Evolutionary conservation across 2,888 invertebrate genomes (phyloP), one percentile per base, ranked within the genome.

Genomic region (Entomobrya proxima): DNA sequence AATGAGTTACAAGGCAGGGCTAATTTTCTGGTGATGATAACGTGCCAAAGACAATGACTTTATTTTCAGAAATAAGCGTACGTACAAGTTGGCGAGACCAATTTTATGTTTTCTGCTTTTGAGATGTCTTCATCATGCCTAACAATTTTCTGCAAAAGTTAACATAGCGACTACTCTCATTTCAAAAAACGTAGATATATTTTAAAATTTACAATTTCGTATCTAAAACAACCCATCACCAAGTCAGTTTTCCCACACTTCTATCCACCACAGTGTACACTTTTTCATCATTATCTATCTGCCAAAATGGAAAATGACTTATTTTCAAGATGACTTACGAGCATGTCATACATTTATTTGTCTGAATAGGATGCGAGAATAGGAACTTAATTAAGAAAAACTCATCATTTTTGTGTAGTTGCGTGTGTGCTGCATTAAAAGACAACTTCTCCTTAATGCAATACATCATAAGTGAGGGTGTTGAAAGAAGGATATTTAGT

Each of bases 31-130:
- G 18, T 61, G 27, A 77, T 61, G 77, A 78, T 64, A n/a, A n/a
- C n/a, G 50, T 64, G 78, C 64, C 78, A 78, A 78, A 64, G 64
- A 78, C 44, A 78, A 64, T 64, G 64, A 78, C 78, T 78, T 78
- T 47, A 78, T 78, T 78, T 78, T 78, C 47, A n/a, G 30, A 47
- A 30, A 13, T 64, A 18, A 64, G 47, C 64, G 27, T 30, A 37
- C 11, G 64, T 18, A 44, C 7, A 5, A 64, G 58, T 18, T 32
- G 5, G 61, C 58, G n/a, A 7, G 32, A 64, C 58, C 18, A 24
- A 18, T 24, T 13, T 30, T 58, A 24, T 52, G 55, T 21, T 6
- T 55, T 55, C 5, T 6, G 7, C 24, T 18, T 24, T 18, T 55
- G 55, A n/a, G n/a, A n/a, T n/a, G n/a, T n/a, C n/a, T n/a, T n/a